Evolutionary conservation across 2,888 invertebrate species (phyloP).

Genomic region (Amphimallon solstitiale): DNA sequence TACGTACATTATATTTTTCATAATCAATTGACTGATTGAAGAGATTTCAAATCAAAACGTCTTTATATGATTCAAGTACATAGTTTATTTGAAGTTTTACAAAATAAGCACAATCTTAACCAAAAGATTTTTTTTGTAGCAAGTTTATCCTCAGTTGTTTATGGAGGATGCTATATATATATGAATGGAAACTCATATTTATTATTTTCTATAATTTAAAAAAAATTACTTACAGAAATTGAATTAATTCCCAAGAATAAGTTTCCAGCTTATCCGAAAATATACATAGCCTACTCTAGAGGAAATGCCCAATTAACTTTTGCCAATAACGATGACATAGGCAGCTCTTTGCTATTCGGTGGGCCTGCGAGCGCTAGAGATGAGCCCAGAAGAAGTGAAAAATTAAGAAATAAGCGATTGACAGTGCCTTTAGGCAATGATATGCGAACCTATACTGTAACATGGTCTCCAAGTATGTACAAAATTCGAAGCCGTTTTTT

Average conservation of each 20-base stretch:
- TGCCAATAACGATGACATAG: slow-evolving; percentile 59
- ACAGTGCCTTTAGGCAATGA: slow-evolving; percentile 55
- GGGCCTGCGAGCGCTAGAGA: slow-evolving; percentile 63
- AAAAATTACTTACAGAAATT: slow-evolving; percentile 32
- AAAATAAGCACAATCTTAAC: no score
- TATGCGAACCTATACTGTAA: slow-evolving; percentile 73
- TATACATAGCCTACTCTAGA: slow-evolving; percentile 58
- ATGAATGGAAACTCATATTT: no score
- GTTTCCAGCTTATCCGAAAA: slow-evolving; percentile 40
- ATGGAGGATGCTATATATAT: no score
- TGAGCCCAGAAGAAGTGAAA: slow-evolving; percentile 59
- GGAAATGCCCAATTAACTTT: slow-evolving; percentile 59
- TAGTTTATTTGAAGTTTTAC: no score
- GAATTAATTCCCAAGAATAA: slow-evolving; percentile 36
- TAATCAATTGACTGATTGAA: no score
- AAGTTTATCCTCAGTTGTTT: no score
- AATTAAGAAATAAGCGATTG: slow-evolving; percentile 51
- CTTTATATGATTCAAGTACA: no score
- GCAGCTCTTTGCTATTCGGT: slow-evolving; percentile 64
- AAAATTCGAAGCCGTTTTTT: neutral
- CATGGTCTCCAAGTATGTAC: slow-evolving; percentile 71
- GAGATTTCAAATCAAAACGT: no score
- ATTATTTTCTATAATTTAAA: no score
- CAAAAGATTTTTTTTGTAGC: no score
- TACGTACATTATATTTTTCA: no score